Percentiles rank a stretch among this genome's conserved stretches.
phyloP scores from a whole-genome alignment of 2,888 invertebrate species.

The Mythimna loreyi region DNA sequence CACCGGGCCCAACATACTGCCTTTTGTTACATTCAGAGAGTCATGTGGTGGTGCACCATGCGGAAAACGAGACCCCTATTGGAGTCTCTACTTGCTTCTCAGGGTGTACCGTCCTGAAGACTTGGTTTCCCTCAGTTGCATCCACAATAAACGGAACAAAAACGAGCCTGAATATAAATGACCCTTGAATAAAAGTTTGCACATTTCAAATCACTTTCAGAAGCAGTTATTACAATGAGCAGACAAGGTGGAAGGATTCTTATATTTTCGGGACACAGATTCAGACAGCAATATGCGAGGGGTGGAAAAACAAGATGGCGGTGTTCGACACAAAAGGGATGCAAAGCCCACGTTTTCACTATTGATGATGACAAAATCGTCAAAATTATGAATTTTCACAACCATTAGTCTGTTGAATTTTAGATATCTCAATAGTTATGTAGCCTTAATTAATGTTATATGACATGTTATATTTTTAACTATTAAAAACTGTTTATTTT shows the following conservation, averaged over 20 bases:
- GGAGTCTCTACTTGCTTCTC: too few relatives aligned
- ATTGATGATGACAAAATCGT: background rate
- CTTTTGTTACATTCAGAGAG: too few relatives aligned
- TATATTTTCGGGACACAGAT: background rate
- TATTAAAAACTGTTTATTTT: too few relatives aligned
- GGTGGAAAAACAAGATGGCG: constrained; percentile 3
- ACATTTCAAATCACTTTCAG: background rate
- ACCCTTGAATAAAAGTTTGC: background rate
- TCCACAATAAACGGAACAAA: background rate
- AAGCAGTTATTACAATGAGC: background rate
- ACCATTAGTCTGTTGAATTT: background rate
- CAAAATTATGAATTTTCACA: constrained; percentile 2
- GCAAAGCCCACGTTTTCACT: background rate
- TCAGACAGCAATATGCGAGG: background rate
- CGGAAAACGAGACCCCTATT: too few relatives aligned
- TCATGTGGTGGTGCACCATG: too few relatives aligned
- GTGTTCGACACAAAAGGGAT: constrained; percentile 1
- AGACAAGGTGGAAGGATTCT: constrained; percentile 1
- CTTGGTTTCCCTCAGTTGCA: too few relatives aligned
- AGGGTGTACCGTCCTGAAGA: too few relatives aligned
- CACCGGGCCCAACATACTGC: too few relatives aligned
- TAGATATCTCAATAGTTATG: background rate
- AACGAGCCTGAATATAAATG: too few relatives aligned
- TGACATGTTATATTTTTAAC: too few relatives aligned
- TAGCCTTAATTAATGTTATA: too few relatives aligned